Base-by-base conservation (phyloP, 2,888 invertebrate genomes). In the Trissoscelio sp. region DNA sequence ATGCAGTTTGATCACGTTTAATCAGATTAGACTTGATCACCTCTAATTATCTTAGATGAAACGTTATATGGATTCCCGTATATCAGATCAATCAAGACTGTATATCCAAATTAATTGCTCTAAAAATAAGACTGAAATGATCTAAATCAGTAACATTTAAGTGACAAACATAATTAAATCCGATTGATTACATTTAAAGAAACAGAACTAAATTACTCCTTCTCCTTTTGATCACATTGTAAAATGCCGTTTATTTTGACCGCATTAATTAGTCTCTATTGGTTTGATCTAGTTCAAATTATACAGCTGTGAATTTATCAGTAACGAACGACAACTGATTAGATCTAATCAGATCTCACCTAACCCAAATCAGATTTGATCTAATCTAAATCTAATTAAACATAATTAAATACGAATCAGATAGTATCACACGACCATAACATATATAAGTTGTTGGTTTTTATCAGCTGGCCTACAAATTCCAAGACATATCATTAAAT, bases 241-340 rank as follows among this genome's bases (percentile, higher is more conserved):
- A n/a, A n/a, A n/a, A n/a, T n/a, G n/a, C 34, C 2, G 4, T 34
- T 5, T 2, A 34, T 11, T 34, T 34, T 11, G 1, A 34, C 11
- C 34, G 34, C 5, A 3, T 34, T 34, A 34, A 9, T 5, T 34
- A 34, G 34, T 34, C n/a, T n/a, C n/a, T 34, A 34, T 5, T 34
- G 34, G 34, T 11, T 3, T 34, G 34, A 34, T 11, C 9, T 7
- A 34, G 9, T n/a, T n/a, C n/a, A 11, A 34, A 34, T 34, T 39
- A 12, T n/a, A 3, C 12, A 6, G 39, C n/a, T 39, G 39, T 39
- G 12, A 39, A 39, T 12, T 12, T 39, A 39, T 12, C 12, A 2
- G 39, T 12, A 39, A 39, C 39, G n/a, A 39, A 39, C 12, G 39
- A 39, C 39, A 39, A 39, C 12, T 39, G 39, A 39, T 39, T 39